A percentile compares a stretch with the other conserved stretches of the same genome.
phyloP scores from a whole-genome alignment of 2,888 invertebrate species.

The Nomada fucata region DNA sequence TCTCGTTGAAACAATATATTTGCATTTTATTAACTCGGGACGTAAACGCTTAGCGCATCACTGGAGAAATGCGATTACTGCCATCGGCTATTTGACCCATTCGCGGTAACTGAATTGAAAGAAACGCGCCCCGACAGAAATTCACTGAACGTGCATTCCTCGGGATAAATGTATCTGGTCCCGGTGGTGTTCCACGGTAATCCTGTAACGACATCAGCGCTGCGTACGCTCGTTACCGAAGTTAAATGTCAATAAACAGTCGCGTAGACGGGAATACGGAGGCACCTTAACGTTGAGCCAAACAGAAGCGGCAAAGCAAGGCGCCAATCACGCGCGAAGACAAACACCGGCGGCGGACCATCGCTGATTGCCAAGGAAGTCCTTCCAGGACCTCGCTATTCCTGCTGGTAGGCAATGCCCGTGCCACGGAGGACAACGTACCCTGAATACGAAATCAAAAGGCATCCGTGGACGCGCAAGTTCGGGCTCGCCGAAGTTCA shows the following conservation, averaged over 20 bases:
- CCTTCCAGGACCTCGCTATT: slow-evolving; percentile 72
- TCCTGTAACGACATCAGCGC: slow-evolving; percentile 48
- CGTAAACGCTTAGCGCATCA: too few species aligned
- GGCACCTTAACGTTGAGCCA: slow-evolving; percentile 68
- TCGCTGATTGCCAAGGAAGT: slow-evolving; percentile 80
- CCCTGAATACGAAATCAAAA: slow-evolving; percentile 81
- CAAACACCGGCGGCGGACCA: slow-evolving; percentile 81
- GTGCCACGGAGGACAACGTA: slow-evolving; percentile 68
- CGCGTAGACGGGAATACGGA: slow-evolving; percentile 52
- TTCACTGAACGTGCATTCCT: not conserved
- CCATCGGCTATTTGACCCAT: not conserved
- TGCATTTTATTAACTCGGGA: too few species aligned
- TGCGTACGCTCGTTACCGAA: slow-evolving; percentile 62
- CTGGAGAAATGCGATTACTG: not conserved
- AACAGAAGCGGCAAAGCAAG: slow-evolving; percentile 77
- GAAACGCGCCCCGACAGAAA: not conserved
- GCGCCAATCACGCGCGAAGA: slow-evolving; percentile 83
- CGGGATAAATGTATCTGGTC: not conserved
- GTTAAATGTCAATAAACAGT: slow-evolving; percentile 74
- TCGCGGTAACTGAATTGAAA: not conserved
- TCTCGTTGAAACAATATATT: too few species aligned
- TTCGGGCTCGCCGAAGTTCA: slow-evolving; percentile 51
- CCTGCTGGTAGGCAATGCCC: slow-evolving; percentile 69
- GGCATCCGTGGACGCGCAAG: slow-evolving; percentile 62
- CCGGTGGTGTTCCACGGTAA: slow-evolving; percentile 22